phyloP scores from a whole-genome alignment of 2,113 vertebrate species.

The Sterna hirundo region DNA sequence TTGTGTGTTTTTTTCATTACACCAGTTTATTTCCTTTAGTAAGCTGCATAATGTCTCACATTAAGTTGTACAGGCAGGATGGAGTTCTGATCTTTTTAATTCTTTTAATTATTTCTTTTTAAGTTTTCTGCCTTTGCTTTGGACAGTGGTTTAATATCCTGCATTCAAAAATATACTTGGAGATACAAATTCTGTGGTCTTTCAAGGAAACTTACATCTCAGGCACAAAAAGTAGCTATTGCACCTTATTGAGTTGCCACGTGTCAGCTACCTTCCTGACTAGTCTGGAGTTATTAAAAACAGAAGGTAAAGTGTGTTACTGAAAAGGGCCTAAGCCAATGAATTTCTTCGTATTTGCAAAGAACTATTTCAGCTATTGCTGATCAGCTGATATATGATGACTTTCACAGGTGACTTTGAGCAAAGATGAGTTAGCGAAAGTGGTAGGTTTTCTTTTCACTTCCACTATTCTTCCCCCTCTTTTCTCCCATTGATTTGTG shows the following conservation, averaged over 20 bases:
- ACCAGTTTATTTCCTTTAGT: neutral
- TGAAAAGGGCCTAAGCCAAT: neutral
- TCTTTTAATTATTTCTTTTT: neutral
- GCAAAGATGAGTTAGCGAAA: neutral
- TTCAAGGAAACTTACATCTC: neutral
- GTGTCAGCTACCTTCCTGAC: neutral
- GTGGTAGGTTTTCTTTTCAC: neutral
- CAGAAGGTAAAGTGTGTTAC: neutral
- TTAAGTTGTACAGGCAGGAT: neutral
- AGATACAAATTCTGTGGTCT: neutral
- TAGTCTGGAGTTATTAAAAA: neutral
- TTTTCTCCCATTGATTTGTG: neutral
- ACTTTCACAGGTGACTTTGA: neutral
- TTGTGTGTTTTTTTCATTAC: neutral
- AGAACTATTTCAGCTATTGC: neutral
- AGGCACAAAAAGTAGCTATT: neutral
- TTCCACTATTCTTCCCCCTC: neutral
- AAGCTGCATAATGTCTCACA: neutral
- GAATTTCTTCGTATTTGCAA: neutral
- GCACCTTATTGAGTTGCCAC: neutral
- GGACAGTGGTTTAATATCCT: neutral
- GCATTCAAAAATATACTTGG: neutral
- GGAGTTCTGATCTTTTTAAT: neutral
- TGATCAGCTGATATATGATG: neutral
- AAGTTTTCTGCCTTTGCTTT: neutral